These are phyloP conservation scores for Nycticebus coucang DNA, from an alignment of 2,113 vertebrate species.

Conservation along the genomic window DNA sequence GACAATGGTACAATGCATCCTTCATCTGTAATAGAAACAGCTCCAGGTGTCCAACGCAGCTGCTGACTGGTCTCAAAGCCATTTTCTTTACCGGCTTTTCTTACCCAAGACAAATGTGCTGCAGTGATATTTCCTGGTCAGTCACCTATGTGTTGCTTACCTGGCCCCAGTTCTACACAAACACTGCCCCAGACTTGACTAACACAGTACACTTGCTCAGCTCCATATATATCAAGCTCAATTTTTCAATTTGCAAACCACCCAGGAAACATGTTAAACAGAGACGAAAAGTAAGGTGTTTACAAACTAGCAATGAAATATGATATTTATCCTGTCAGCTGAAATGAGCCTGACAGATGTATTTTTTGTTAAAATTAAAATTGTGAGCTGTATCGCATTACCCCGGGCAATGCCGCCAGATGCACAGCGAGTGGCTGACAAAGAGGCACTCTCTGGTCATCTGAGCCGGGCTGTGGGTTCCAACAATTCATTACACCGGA, in stretches of 20 bases:
- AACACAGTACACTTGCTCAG: conserved; percentile 31
- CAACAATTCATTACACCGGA: background rate
- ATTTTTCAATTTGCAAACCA: conserved; percentile 67
- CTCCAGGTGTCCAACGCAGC: background rate
- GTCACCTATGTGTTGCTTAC: rapidly evolving
- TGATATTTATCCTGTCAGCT: conserved; percentile 59
- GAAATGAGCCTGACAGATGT: conserved; percentile 61
- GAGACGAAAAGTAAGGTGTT: conserved; percentile 71
- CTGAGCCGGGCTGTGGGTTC: conserved; percentile 59
- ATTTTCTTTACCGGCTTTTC: background rate
- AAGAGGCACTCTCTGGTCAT: conserved; percentile 52
- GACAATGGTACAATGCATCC: background rate
- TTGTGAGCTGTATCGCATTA: background rate
- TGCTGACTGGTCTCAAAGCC: background rate
- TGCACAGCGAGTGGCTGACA: conserved; percentile 60
- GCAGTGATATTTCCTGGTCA: background rate
- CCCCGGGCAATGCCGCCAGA: background rate
- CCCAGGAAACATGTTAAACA: conserved; percentile 27
- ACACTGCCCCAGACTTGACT: too few relatives aligned
- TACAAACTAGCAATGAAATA: conserved; percentile 74
- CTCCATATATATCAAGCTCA: conserved; percentile 6
- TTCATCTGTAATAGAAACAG: background rate
- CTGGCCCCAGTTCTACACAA: background rate
- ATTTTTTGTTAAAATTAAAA: conserved; percentile 75
- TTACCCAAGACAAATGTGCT: background rate